Evolutionary conservation across 2,888 invertebrate species (phyloP).

Genomic region (Lithophane ornitopus): DNA sequence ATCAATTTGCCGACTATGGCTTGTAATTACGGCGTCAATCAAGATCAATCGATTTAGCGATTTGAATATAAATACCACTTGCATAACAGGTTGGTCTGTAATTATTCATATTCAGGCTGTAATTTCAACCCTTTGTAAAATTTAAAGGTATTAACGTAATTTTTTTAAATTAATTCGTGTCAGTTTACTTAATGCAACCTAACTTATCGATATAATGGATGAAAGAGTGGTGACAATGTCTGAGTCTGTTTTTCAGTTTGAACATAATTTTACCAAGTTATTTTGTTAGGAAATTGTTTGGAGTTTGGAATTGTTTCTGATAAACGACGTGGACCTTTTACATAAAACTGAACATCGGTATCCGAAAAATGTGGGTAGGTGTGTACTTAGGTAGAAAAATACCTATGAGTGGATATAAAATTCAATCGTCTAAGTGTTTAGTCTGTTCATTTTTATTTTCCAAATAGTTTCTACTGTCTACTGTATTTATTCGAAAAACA

Average conservation of each 20-base stretch:
- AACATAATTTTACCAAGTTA: constrained; percentile 18
- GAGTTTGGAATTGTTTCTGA: constrained; percentile 1
- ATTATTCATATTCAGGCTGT: constrained; percentile 11
- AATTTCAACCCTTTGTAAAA: constrained; percentile 29
- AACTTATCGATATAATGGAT: not conserved
- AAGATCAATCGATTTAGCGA: not conserved
- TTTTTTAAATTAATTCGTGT: no score
- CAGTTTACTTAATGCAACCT: not conserved
- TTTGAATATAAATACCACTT: constrained; percentile 1
- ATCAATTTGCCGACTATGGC: not conserved
- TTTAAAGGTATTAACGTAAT: not conserved
- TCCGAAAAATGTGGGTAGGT: not conserved
- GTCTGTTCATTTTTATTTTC: not conserved
- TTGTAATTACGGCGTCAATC: constrained; percentile 2
- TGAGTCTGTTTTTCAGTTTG: not conserved
- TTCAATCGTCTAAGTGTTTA: not conserved
- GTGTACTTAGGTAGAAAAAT: not conserved
- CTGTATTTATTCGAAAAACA: not conserved
- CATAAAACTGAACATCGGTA: not conserved
- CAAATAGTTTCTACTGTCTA: not conserved
- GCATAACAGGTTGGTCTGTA: constrained; percentile 2
- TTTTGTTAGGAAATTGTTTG: constrained; percentile 8
- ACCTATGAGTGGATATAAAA: not conserved
- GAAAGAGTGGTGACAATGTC: not conserved
- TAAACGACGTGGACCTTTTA: constrained; percentile 10